These are phyloP conservation scores for Blera fallax DNA, from an alignment of 2,888 invertebrate species.

Conservation along the genomic window DNA sequence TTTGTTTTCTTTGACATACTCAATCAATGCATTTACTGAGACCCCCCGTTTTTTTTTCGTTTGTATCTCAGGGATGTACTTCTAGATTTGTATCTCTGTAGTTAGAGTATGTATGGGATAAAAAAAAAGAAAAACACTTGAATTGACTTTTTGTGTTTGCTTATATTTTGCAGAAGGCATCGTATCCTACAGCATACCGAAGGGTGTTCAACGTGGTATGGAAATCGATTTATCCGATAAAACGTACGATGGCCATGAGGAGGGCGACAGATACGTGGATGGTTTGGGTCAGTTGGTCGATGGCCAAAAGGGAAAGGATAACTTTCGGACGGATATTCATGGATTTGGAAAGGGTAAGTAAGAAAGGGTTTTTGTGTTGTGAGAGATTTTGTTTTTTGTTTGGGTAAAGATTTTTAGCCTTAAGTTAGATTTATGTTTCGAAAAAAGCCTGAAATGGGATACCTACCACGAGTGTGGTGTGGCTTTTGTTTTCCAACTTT, in stretches of 20 bases:
- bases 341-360: conserved; percentile 86
- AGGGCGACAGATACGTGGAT: conserved; percentile 85
- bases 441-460: conserved; percentile 51
- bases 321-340: conserved; percentile 86
- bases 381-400: conserved; percentile 62
- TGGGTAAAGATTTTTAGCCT: conserved; percentile 30
- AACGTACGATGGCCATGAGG: conserved; percentile 89
- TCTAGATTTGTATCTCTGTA: conserved; percentile 35
- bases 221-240: conserved; percentile 90
- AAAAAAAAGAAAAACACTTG: conserved; percentile 35
- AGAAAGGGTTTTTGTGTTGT: conserved; percentile 5
- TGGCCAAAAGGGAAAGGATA: conserved; percentile 88
- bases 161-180: conserved; percentile 86
- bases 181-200: conserved; percentile 90
- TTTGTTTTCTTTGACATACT: conserved; percentile 53
- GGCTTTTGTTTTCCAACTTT: conserved; percentile 53
- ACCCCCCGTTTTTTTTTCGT: neutral
- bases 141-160: conserved; percentile 51
- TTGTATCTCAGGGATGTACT: conserved; percentile 6
- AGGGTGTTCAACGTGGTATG: conserved; percentile 87
- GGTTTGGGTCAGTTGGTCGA: conserved; percentile 92
- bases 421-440: conserved; percentile 49
- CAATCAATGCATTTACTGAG: conserved; percentile 45
- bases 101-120: neutral
- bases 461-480: conserved; percentile 4